These are phyloP conservation scores for Wiebesia pumilae DNA, from an alignment of 1,140 invertebrate genomes.

Conservation along the genomic window DNA sequence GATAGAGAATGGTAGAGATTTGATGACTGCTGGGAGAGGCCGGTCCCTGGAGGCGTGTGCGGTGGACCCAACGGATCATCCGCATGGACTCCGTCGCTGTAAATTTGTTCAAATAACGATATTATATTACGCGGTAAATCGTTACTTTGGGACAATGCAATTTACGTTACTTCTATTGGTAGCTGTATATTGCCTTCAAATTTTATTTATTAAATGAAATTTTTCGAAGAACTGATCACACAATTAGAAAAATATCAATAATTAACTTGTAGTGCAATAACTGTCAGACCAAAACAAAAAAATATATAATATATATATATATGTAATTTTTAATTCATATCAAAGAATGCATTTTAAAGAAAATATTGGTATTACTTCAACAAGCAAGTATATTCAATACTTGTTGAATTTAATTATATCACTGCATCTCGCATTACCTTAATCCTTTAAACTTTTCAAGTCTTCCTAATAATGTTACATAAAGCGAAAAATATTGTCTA, in stretches of 20 bases:
- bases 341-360: background rate
- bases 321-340: no score
- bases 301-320: no score
- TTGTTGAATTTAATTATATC: no score
- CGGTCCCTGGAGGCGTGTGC: slow-evolving; percentile 72
- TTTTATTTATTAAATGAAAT: background rate
- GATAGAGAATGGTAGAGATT: slow-evolving; percentile 89
- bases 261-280: no score
- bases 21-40: slow-evolving; percentile 67
- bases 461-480: background rate
- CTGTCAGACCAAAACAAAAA: no score
- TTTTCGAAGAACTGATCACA: background rate
- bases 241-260: background rate
- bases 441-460: slow-evolving; percentile 1
- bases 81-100: slow-evolving; percentile 77
- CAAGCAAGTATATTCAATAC: no score
- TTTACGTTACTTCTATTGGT: background rate
- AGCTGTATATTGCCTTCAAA: background rate
- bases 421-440: no score
- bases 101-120: slow-evolving; percentile 11
- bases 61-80: slow-evolving; percentile 76
- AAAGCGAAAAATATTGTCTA: background rate
- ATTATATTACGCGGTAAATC: background rate
- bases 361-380: background rate
- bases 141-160: background rate